Base-by-base conservation (phyloP, 2,113 vertebrate species). In the Emydura subglobosa region DNA sequence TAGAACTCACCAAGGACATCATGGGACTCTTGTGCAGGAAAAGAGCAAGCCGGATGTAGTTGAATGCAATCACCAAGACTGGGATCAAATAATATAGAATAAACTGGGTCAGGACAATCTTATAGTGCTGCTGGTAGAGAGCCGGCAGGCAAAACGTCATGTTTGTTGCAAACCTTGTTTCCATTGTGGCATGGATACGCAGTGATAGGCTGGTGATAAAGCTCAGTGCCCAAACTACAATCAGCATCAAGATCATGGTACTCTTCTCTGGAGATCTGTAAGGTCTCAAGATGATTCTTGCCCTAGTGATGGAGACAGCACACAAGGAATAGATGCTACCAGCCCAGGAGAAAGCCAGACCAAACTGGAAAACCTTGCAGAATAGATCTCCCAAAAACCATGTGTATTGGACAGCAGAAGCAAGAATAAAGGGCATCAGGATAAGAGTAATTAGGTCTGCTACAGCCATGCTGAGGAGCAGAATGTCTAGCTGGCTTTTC, bases 281-380 rank as follows among this genome's bases (percentile, higher is more conserved):
- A 2, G 97, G 96, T 94, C 98, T 98, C 88, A 97, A 97, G 93
- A 97, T 96, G 86, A 97, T 97, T 98, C 97, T 98, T 57, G 89
- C 97, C 2, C 98, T 97, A 24, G 98, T 97, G 92, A 98, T 86
- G 25, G 98, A 98, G 87, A 99, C 98, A 3, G 98, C 98, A 54
- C 98, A 98, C n/a, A 99, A 95, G 0, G 98, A 98, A 89, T 98
- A 99, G 54, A 98, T 98, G 97, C 98, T 98, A 81, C 97, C 98
- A 2, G 98, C 98, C 92, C 98, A 93, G 76, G 98, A 97, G 88
- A 98, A 98, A 49, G 98, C 98, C 78, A 98, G 88, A 83, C 98
- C 90, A 95, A 99, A 98, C 97, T 98, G 98, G 94, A 98, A 98
- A 89, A 98, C 86, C 93, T 98, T 98, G 95, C 98, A 99, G 94